Evolutionary conservation across 2,113 vertebrate species (phyloP).

Genomic region (Romanogobio albipinnatus): DNA sequence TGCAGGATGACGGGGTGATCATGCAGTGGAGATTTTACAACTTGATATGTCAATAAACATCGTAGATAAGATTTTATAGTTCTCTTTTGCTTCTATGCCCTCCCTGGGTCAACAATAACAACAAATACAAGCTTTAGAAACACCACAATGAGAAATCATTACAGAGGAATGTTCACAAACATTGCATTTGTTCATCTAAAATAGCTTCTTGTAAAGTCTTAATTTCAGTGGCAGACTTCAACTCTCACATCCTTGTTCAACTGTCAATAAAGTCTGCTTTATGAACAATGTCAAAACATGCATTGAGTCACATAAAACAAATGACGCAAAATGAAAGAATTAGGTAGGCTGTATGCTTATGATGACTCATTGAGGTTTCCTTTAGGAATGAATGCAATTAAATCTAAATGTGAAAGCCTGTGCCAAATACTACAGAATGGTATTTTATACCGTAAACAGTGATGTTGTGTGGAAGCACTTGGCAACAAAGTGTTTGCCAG

Average conservation of each 20-base stretch:
- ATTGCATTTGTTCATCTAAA: background rate
- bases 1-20: background rate
- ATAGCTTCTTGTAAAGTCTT: background rate
- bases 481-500: slow-evolving; percentile 22
- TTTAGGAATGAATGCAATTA: slow-evolving; percentile 23
- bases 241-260: background rate
- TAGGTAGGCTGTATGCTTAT: background rate
- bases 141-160: background rate
- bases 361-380: background rate
- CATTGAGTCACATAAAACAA: background rate
- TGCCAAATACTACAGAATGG: background rate
- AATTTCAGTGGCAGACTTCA: background rate
- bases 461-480: slow-evolving; percentile 9
- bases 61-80: background rate
- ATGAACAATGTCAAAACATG: background rate
- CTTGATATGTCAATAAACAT: background rate
- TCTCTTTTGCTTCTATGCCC: background rate
- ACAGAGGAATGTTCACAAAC: background rate
- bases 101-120: background rate
- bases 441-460: background rate
- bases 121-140: background rate
- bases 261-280: background rate
- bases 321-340: background rate
- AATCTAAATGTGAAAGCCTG: background rate
- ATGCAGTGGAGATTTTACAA: background rate